These are phyloP conservation scores for Tarsius wallacei DNA, from an alignment of 2,797 vertebrate genomes.

Conservation along the genomic window DNA sequence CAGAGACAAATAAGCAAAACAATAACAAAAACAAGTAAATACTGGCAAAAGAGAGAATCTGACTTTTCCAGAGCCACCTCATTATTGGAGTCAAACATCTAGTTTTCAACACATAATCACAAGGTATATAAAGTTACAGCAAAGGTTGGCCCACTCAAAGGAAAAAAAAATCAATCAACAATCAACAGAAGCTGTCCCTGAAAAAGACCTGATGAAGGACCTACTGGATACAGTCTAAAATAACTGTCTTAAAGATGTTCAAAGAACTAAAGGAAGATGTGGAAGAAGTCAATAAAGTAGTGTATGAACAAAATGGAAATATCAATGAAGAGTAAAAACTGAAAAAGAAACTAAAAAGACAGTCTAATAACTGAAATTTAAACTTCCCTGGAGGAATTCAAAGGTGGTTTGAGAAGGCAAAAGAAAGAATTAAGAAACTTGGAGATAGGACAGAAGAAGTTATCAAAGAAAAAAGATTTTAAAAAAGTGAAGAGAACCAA, in stretches of 20 bases:
- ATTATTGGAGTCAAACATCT: neutral
- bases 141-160: neutral
- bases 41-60: neutral
- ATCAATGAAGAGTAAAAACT: neutral
- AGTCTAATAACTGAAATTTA: neutral
- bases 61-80: neutral
- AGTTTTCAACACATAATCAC: neutral
- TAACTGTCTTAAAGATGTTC: neutral
- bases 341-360: neutral
- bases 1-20: neutral
- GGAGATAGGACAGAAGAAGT: neutral
- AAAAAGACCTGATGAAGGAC: neutral
- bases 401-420: neutral
- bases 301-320: neutral
- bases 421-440: neutral
- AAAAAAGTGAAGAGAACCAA: neutral
- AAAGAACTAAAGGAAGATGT: too few species aligned
- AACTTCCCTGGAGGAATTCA: neutral
- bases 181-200: neutral
- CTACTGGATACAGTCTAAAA: neutral
- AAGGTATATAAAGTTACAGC: neutral
- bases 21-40: neutral
- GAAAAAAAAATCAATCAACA: neutral
- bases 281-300: neutral
- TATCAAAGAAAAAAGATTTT: neutral